Conservation (phyloP, 2,888 invertebrate species). For the Trachelus stipa region DNA sequence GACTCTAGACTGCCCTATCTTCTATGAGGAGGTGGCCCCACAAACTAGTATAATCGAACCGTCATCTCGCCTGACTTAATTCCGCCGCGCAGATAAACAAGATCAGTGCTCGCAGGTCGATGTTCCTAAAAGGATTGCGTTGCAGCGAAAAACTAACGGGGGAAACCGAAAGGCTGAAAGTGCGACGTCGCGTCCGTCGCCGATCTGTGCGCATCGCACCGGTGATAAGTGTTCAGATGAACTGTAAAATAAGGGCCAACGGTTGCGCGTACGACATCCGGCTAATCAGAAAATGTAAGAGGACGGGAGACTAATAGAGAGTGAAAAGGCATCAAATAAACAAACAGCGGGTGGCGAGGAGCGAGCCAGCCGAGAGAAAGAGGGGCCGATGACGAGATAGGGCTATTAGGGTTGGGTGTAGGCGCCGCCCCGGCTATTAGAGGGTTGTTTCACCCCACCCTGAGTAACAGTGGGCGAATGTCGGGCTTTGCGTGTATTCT, state of each 20-base stretch:
- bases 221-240: not conserved
- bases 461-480: constrained; percentile 22
- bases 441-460: constrained; percentile 62
- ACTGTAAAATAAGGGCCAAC: constrained; percentile 33
- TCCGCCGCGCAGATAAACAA: too few species aligned
- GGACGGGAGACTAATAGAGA: constrained; percentile 65
- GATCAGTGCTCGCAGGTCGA: too few species aligned
- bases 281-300: constrained; percentile 66
- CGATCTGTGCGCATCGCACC: too few species aligned
- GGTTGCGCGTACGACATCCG: constrained; percentile 58
- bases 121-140: too few species aligned
- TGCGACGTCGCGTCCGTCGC: too few species aligned
- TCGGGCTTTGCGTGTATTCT: constrained; percentile 30
- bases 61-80: too few species aligned
- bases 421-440: constrained; percentile 67
- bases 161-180: too few species aligned
- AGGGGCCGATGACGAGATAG: constrained; percentile 59
- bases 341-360: constrained; percentile 56
- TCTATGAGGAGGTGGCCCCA: too few species aligned
- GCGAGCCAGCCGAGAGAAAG: constrained; percentile 30
- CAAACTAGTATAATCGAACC: too few species aligned
- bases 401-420: constrained; percentile 65
- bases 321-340: constrained; percentile 67
- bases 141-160: too few species aligned
- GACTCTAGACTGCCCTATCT: too few species aligned